These are phyloP conservation scores for Temnothorax nylanderi DNA, from an alignment of 1,140 invertebrate species.

Conservation along the genomic window DNA sequence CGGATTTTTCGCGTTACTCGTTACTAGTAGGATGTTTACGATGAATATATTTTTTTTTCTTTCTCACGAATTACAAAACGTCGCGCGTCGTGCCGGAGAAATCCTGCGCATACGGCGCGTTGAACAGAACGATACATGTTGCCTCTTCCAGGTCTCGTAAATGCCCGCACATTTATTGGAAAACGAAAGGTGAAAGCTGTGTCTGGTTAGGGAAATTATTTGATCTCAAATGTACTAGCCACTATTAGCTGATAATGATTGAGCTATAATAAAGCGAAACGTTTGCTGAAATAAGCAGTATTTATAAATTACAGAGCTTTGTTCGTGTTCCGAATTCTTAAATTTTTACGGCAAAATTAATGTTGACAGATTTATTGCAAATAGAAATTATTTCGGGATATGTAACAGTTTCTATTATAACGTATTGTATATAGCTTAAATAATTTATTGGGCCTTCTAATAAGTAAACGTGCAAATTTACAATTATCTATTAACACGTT, in stretches of 20 bases:
- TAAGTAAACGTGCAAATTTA: background rate
- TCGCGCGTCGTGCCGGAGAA: background rate
- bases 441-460: background rate
- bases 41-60: background rate
- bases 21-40: conserved; percentile 31
- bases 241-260: background rate
- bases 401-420: background rate
- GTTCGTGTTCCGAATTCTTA: background rate
- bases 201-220: background rate
- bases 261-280: background rate
- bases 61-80: background rate
- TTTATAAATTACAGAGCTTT: background rate
- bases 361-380: background rate
- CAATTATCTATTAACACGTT: no score
- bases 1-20: conserved; percentile 43
- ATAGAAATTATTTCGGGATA: background rate
- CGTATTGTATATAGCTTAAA: background rate
- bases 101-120: conserved; percentile 9
- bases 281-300: background rate
- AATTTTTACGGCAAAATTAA: background rate
- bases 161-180: background rate
- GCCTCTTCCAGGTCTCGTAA: background rate
- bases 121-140: background rate
- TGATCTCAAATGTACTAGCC: background rate
- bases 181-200: conserved; percentile 36